A percentile compares a stretch with the other conserved stretches of the same genome.
phyloP scores from a whole-genome alignment of 2,888 invertebrate species.

The Drosophila infuscata region DNA sequence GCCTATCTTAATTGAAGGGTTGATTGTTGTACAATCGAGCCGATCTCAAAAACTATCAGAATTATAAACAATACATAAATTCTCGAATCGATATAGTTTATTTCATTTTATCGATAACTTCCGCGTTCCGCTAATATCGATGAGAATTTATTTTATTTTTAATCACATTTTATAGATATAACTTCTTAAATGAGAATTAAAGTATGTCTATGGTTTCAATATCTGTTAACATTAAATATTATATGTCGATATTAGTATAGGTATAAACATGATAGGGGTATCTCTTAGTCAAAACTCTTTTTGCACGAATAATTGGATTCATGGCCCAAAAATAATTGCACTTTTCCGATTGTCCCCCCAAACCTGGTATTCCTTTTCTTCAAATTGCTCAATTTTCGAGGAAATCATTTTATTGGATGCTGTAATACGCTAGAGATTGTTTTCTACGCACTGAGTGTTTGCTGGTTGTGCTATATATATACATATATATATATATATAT shows the following conservation, averaged over 20 bases:
- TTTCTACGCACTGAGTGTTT: slow-evolving; percentile 15
- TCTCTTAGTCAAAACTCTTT: not conserved
- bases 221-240: not conserved
- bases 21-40: not conserved
- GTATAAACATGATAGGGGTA: not conserved
- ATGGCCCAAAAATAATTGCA: not conserved
- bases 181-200: not conserved
- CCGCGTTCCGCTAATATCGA: not conserved
- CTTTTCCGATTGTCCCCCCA: not conserved
- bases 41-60: too few relatives aligned
- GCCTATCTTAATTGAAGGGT: not conserved
- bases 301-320: not conserved
- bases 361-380: not conserved
- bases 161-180: not conserved
- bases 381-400: slow-evolving; percentile 1
- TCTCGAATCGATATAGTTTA: not conserved
- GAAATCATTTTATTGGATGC: slow-evolving; percentile 4
- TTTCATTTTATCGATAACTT: not conserved
- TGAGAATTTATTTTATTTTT: not conserved
- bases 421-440: not conserved
- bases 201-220: not conserved
- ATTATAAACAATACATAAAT: not conserved
- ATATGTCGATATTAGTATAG: too few relatives aligned
- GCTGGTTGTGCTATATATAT: not conserved
- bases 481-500: too few relatives aligned